A percentile compares a stretch with the other conserved stretches of the same genome.
Conservation (phyloP, 2,888 invertebrate species). For the Rhingia campestris region DNA sequence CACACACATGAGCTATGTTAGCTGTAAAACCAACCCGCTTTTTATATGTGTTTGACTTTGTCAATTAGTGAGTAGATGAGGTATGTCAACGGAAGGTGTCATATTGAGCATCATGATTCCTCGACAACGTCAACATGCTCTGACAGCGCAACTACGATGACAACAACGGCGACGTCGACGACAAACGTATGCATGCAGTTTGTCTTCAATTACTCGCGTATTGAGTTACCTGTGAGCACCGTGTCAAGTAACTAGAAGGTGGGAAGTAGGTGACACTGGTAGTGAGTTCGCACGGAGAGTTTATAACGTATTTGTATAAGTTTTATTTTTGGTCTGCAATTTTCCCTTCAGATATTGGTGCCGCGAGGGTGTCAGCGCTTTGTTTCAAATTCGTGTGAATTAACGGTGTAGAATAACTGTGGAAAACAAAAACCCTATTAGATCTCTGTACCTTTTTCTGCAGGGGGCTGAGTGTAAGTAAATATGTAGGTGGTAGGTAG, state of each 20-base stretch:
- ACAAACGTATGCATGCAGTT: constrained; percentile 68
- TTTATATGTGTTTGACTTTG: constrained; percentile 42
- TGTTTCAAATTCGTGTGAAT: constrained; percentile 68
- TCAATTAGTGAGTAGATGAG: constrained; percentile 73
- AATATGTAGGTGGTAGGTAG: not conserved
- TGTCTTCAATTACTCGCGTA: constrained; percentile 72
- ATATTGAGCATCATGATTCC: constrained; percentile 67
- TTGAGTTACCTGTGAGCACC: constrained; percentile 71
- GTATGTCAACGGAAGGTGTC: constrained; percentile 71
- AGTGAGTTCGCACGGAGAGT: constrained; percentile 57
- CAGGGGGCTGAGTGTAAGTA: not conserved
- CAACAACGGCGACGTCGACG: constrained; percentile 27
- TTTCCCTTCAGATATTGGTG: constrained; percentile 41
- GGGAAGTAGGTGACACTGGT: constrained; percentile 70
- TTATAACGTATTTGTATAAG: constrained; percentile 22
- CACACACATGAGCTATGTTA: constrained; percentile 16
- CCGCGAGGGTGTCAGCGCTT: constrained; percentile 61
- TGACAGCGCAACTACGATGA: constrained; percentile 42
- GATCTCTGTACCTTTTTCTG: constrained; percentile 1
- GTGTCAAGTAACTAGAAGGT: constrained; percentile 70
- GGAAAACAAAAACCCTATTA: constrained; percentile 36
- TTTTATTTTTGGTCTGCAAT: constrained; percentile 3
- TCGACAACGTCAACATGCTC: constrained; percentile 14
- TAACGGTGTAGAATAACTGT: constrained; percentile 59
- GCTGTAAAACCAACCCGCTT: not conserved